phyloP scores from a whole-genome alignment of 2,113 vertebrate genomes.

The Daubentonia madagascariensis region DNA sequence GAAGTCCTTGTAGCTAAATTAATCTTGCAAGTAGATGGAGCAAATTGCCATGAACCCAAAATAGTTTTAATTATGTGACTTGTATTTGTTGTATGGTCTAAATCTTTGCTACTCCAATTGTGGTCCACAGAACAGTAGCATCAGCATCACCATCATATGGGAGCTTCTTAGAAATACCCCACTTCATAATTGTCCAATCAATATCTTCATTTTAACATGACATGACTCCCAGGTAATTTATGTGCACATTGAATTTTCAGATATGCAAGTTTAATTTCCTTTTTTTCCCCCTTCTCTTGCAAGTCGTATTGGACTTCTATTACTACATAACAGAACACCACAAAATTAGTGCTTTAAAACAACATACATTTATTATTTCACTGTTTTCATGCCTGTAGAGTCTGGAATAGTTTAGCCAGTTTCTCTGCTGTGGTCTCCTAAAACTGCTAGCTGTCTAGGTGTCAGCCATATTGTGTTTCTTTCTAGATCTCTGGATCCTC shows the following conservation, averaged over 20 bases:
- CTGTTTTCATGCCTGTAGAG: background rate
- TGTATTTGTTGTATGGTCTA: background rate
- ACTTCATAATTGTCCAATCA: background rate
- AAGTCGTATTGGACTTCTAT: background rate
- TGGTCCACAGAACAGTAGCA: background rate
- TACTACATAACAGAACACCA: background rate
- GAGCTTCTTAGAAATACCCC: background rate
- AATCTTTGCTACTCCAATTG: background rate
- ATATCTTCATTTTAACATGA: background rate
- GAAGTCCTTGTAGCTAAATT: background rate
- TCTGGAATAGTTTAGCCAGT: background rate
- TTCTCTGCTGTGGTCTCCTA: no score
- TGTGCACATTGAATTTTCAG: background rate
- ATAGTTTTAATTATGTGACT: background rate
- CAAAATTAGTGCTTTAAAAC: background rate
- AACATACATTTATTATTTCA: background rate
- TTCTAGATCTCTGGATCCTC: background rate
- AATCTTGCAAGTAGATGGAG: background rate
- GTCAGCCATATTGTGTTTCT: background rate
- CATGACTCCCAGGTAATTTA: background rate
- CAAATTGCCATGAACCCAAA: background rate
- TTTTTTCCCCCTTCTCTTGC: background rate
- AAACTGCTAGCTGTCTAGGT: background rate
- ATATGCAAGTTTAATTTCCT: background rate
- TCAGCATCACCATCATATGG: background rate